phyloP scores from a whole-genome alignment of 2,888 invertebrate species.

The Drosophila borborema region DNA sequence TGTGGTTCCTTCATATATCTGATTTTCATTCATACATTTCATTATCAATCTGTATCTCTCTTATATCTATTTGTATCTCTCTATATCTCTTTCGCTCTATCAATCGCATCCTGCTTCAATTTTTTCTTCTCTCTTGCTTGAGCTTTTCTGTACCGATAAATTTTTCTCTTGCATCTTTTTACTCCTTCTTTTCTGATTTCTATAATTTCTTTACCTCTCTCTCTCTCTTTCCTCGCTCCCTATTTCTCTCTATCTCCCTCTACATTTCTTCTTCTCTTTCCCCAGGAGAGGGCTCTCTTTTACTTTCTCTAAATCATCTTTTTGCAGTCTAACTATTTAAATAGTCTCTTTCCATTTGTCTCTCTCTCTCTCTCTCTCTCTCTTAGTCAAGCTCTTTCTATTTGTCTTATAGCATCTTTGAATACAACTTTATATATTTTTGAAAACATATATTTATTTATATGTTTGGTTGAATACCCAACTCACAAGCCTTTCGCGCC shows the following conservation, averaged over 20 bases:
- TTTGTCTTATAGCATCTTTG: not conserved
- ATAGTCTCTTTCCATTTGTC: not conserved
- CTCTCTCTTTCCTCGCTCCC: no score
- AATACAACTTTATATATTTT: conserved; percentile 1
- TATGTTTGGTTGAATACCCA: not conserved
- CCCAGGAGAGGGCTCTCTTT: no score
- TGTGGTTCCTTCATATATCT: not conserved
- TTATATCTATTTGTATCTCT: not conserved
- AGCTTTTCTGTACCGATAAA: not conserved
- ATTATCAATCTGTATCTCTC: not conserved
- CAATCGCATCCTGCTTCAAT: no score
- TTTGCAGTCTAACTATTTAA: not conserved
- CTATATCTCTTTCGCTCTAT: no score
- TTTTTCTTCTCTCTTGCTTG: not conserved
- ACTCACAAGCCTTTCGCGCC: conserved; percentile 2
- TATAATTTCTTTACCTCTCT: not conserved
- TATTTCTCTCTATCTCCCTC: not conserved
- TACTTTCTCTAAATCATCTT: no score
- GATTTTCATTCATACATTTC: not conserved
- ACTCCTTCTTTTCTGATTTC: not conserved
- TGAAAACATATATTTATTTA: not conserved
- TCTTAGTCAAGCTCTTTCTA: not conserved
- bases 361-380: not conserved
- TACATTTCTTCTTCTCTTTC: not conserved
- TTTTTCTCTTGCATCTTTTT: not conserved